Evolutionary conservation across 2,888 invertebrate genomes (phyloP), one percentile per base, ranked within the genome.

Genomic region (Gasteruption jaculator): DNA sequence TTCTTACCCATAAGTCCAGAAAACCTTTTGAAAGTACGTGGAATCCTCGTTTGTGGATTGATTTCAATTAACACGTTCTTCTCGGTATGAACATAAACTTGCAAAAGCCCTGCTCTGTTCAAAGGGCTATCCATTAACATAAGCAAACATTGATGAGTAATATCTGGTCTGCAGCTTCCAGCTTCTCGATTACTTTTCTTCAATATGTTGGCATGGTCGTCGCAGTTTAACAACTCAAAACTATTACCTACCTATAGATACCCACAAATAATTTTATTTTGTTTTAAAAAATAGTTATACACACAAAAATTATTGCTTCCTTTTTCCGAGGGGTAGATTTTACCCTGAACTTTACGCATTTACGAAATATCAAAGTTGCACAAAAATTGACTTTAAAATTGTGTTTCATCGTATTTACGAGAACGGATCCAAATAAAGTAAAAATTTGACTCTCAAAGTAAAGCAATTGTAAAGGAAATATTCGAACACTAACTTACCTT

Each of bases 61-160:
- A 96, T 82, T 82, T 94, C 93, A 57, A 95, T 93, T 0, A 95
- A 76, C 25, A 93, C 90, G 77, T 93, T 93, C 61, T 88, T 89
- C 60, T 85, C 87, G 4, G 94, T 94, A 59, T 87, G 90, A 40
- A 94, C 78, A 61, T 92, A 94, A 2, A 96, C 92, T 79, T 97
- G 96, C n/a, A 99, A 74, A 12, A 94, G 75, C 0, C 94, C 96
- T 30, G 96, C 94, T 57, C 97, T 78, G 70, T 99, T 99, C 27
- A 99, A 73, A 0, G 99, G 99, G 46, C 95, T 95, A 69, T 99
- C 97, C 76, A 97, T 84, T 33, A 99, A 76, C 95, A 97, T 99
- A 1, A 99, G 75, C 11, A 99, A 76, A 66, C 96, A 97, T 71
- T 97, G 97, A 71, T 99, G 97, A 1, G 91, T 83, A 46, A 99